Percentiles rank a stretch among this genome's conserved stretches.
phyloP scores from a whole-genome alignment of 2,113 vertebrate genomes.

The Aegypius monachus region DNA sequence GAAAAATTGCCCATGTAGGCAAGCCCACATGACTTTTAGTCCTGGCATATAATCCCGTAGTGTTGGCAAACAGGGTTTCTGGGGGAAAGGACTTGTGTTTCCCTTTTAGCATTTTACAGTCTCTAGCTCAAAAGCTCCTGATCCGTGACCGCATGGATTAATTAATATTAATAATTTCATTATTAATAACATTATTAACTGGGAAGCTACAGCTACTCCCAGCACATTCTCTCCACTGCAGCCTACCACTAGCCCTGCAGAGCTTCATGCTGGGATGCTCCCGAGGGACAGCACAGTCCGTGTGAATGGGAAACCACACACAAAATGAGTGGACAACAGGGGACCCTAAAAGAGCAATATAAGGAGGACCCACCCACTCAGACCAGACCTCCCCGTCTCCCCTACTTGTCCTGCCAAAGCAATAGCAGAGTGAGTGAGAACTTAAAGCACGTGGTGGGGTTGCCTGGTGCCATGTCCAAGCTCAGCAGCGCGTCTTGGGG shows the following conservation, averaged over 20 bases:
- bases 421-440: not conserved
- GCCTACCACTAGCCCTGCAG: not conserved
- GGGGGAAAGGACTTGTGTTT: not conserved
- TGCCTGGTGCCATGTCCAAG: accelerated
- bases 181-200: not conserved
- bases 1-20: not conserved
- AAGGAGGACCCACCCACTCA: not conserved
- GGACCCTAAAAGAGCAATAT: not conserved
- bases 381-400: not conserved
- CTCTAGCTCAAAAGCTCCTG: not conserved
- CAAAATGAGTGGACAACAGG: not conserved
- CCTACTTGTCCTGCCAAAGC: not conserved
- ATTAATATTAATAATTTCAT: not conserved
- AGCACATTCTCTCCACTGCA: not conserved
- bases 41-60: not conserved
- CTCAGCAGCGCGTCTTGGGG: not conserved
- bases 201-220: not conserved
- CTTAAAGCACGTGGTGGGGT: accelerated
- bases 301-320: not conserved
- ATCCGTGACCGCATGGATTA: not conserved
- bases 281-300: accelerated
- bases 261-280: accelerated
- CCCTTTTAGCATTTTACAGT: not conserved
- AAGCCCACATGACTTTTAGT: not conserved
- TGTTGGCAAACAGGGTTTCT: not conserved